Evolutionary conservation across 2,113 vertebrate species (phyloP), one percentile per base, ranked within the genome.

Genomic region (Madoqua kirkii): DNA sequence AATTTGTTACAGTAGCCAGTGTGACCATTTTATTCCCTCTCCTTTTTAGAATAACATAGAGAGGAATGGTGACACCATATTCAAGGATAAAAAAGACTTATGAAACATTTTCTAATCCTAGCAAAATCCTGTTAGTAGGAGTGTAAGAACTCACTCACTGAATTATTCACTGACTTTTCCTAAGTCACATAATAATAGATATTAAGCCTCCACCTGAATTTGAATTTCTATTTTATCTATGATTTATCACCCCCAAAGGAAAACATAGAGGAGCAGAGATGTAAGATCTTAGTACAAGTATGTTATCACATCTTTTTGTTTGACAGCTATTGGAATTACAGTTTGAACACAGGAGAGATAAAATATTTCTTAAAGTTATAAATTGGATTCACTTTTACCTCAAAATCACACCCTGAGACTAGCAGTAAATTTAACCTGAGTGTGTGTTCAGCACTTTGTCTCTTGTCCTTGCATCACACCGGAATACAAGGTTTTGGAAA

Each of bases 61-160:
- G 17, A 59, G 21, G 29, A 95, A 91, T 52, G 12, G 1, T 6
- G 27, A 87, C 48, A 17, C 3, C 3, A 43, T 59, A 91, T 48
- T 92, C 29, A 78, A 50, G 16, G 6, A 67, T 91, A 60, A 97
- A 85, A 74, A 62, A 74, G 25, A 78, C 33, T 14, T 85, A 15
- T 91, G 67, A 76, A 93, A 96, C n/a, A 55, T 11, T 95, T 83
- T 91, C 43, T 89, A 54, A 95, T 62, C 48, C 57, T 93, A 21
- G 11, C 14, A 25, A 52, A 25, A 89, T 94, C 67, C 48, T 92
- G 36, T 19, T 52, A 17, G 16, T n/a, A 62, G 12, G 19, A 89
- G 14, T 45, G 9, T 78, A 83, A 64, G 86, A 92, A 79, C 4
- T 86, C n/a, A 96, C 57, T 45, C 60, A 91, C 12, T 76, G 85